Evolutionary conservation across 2,888 invertebrate species (phyloP), one percentile per base, ranked within the genome.

Genomic region (Augiades crinisus): DNA sequence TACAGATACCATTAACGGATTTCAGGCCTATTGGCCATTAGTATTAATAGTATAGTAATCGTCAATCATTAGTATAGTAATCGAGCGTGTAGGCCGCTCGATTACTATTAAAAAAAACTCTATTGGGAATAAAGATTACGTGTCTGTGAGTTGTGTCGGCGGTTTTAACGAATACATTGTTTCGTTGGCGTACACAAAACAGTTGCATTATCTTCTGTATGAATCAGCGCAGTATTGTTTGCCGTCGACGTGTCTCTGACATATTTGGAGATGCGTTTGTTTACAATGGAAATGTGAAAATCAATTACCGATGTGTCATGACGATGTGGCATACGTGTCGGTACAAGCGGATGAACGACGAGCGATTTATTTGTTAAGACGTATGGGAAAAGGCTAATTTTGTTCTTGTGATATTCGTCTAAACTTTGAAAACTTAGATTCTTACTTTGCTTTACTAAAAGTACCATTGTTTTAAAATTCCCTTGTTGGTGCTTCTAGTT

Each of bases 151-250:
- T 19, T 12, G 12, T 5, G 12, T 30, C 8, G 30, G 6, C 8
- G 37, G 43, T 16, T 51, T n/a, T 51, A 37, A 14, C 43, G 31
- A 44, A 43, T 37, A 30, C 44, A 51, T 37, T 52, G 30, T 66
- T 68, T 67, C 65, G 67, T 66, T 67, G 70, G 64, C 69, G 71
- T 72, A 60, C 70, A 71, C 70, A 72, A 72, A 64, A 60, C 67
- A 66, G 62, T 68, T 71, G 69, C 68, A 71, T 75, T 78, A 74
- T 70, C 65, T 61, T 49, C 55, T 37, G 64, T 61, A 69, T 82
- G 80, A 82, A 70, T 81, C 78, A 79, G 62, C 56, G 54, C 5
- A 41, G 64, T 67, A 78, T 80, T 82, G 79, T 80, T 78, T 74
- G 70, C 68, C 54, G 64, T 36, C 50, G 62, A 61, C 68, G 58